Evolutionary conservation across 2,797 vertebrate genomes (phyloP).

Genomic region (Chromobotia macracanthus): DNA sequence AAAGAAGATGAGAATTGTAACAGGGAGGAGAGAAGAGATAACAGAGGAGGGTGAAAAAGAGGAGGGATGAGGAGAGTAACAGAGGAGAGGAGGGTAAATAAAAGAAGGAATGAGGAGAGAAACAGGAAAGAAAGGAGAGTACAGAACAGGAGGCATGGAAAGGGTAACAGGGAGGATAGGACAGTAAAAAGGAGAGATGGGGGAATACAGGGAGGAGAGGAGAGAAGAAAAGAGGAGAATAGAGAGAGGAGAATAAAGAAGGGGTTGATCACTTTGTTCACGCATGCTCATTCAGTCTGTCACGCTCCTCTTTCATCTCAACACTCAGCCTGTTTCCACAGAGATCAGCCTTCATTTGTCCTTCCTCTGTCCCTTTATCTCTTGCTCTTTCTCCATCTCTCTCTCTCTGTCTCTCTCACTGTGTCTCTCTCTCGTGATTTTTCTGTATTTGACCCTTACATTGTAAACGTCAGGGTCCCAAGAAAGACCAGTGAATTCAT

Average conservation of each 20-base stretch:
- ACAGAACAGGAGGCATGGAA: background rate
- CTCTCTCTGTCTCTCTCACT: background rate
- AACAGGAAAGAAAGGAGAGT: background rate
- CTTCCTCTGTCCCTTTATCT: constrained; percentile 27
- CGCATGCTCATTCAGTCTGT: background rate
- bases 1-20: too few relatives aligned
- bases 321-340: constrained; percentile 51
- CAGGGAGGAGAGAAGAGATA: too few relatives aligned
- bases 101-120: background rate
- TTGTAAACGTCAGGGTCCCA: constrained; percentile 14
- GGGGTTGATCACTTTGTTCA: background rate
- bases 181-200: too few relatives aligned
- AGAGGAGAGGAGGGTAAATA: background rate
- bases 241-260: too few relatives aligned
- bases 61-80: background rate
- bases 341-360: constrained; percentile 10
- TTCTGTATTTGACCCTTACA: constrained; percentile 23
- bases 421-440: constrained; percentile 29
- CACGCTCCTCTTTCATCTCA: constrained; percentile 51
- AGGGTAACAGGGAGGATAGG: background rate
- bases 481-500: constrained; percentile 24
- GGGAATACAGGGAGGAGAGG: too few relatives aligned
- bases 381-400: background rate
- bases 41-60: too few relatives aligned
- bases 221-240: too few relatives aligned